phyloP scores from a whole-genome alignment of 2,113 vertebrate species.

The Girardinichthys multiradiatus region DNA sequence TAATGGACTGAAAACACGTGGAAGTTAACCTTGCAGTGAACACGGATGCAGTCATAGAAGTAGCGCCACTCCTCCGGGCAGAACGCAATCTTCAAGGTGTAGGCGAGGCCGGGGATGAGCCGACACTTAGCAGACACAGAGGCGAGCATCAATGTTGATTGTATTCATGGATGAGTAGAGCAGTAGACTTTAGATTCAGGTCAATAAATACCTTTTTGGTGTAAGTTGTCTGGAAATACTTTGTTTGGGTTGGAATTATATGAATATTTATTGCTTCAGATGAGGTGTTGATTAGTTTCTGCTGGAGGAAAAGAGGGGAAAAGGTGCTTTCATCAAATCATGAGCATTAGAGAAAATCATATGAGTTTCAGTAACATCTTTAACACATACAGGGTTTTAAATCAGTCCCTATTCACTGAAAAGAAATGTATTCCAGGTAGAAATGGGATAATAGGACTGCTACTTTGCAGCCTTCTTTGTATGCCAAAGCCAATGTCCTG shows the following conservation, averaged over 20 bases:
- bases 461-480: conserved; percentile 5
- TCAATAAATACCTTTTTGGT: conserved; percentile 84
- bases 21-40: conserved; percentile 87
- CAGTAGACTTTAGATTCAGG: conserved; percentile 10
- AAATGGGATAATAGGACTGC: conserved; percentile 12
- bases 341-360: conserved; percentile 30
- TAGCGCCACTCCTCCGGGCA: conserved; percentile 91
- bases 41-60: conserved; percentile 90
- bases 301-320: conserved; percentile 52
- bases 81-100: conserved; percentile 83
- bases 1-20: too few relatives aligned
- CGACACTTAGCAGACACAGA: conserved; percentile 76
- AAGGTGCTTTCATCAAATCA: conserved; percentile 49
- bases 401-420: conserved; percentile 42
- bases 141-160: conserved; percentile 20
- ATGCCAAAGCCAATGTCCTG: too few relatives aligned
- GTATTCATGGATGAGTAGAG: conserved; percentile 7
- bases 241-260: conserved; percentile 90
- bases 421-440: conserved; percentile 14
- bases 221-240: conserved; percentile 89
- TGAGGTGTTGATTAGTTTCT: conserved; percentile 92
- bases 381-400: conserved; percentile 31
- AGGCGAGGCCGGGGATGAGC: conserved; percentile 89
- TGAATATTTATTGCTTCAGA: conserved; percentile 82
- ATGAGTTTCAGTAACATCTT: conserved; percentile 30